Evolutionary conservation across 2,113 vertebrate species (phyloP).

Genomic region (Aegotheles bennettii): DNA sequence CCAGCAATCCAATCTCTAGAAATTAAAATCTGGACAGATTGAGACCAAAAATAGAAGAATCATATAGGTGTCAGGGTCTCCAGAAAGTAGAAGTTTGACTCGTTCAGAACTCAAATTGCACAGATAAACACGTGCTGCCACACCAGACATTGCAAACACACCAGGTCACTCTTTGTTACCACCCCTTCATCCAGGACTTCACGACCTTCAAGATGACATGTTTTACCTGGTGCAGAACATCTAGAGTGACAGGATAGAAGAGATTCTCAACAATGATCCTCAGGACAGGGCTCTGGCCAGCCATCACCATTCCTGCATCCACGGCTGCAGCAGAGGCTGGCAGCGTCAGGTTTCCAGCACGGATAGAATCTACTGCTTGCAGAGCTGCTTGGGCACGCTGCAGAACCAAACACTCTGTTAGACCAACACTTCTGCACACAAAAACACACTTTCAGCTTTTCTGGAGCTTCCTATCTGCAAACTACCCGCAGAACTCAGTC

Average conservation of each 20-base stretch:
- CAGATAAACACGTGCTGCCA: neutral
- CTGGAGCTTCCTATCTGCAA: neutral
- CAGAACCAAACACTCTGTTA: neutral
- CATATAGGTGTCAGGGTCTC: neutral
- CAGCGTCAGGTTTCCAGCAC: conserved; percentile 80
- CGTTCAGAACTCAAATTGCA: neutral
- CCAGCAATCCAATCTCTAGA: neutral
- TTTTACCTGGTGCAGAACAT: conserved; percentile 92
- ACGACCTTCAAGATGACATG: fast-evolving
- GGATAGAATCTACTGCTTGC: conserved; percentile 84
- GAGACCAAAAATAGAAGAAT: neutral
- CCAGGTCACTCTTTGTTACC: neutral
- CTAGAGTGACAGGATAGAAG: conserved; percentile 91
- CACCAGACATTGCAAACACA: neutral
- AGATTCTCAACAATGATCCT: conserved; percentile 96
- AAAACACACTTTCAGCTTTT: neutral
- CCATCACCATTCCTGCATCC: conserved; percentile 75
- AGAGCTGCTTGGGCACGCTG: conserved; percentile 93
- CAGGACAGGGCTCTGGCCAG: conserved; percentile 87
- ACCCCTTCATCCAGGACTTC: neutral
- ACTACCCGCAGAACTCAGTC: neutral
- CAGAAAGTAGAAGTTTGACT: neutral
- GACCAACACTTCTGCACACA: neutral
- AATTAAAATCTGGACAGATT: neutral
- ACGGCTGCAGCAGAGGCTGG: conserved; percentile 55